Percentiles rank a stretch among this genome's conserved stretches.
Conservation (phyloP, 2,113 vertebrate species). For the Ictalurus furcatus region DNA sequence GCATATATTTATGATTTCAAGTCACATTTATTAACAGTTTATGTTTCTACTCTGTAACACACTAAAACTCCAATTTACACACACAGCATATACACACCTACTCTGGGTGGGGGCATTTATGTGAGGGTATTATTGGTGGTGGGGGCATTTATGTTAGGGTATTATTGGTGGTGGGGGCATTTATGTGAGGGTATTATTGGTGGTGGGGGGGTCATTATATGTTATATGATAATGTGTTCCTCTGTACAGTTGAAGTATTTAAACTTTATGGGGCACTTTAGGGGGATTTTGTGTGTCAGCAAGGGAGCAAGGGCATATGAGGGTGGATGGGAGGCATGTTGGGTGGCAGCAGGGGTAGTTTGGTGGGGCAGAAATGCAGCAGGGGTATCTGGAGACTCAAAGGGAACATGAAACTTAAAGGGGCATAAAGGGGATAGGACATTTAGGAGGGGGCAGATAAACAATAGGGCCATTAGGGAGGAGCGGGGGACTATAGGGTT, state of each 20-base stretch:
- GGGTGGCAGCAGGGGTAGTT: not conserved
- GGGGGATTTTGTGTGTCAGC: not conserved
- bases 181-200: conserved; percentile 53
- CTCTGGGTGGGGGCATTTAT: conserved; percentile 65
- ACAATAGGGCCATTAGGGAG: not conserved
- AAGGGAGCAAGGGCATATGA: not conserved
- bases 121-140: conserved; percentile 46
- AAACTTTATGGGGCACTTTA: not conserved
- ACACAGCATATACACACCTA: conserved; percentile 71
- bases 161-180: conserved; percentile 47
- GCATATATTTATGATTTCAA: conserved; percentile 63
- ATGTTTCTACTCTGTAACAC: conserved; percentile 40
- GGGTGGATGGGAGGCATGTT: not conserved
- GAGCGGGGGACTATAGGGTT: not conserved
- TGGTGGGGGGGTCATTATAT: not conserved
- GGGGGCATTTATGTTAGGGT: conserved; percentile 61
- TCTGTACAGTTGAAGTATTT: not conserved
- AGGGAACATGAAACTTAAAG: not conserved
- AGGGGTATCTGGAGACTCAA: not conserved
- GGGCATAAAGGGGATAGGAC: not conserved
- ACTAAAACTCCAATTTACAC: conserved; percentile 53
- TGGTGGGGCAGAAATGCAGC: not conserved
- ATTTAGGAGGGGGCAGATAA: not conserved
- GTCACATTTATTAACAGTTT: conserved; percentile 65
- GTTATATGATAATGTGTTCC: not conserved